These are phyloP conservation scores for Delichon dasypus DNA, from an alignment of 2,797 vertebrate genomes.

Conservation along the genomic window DNA sequence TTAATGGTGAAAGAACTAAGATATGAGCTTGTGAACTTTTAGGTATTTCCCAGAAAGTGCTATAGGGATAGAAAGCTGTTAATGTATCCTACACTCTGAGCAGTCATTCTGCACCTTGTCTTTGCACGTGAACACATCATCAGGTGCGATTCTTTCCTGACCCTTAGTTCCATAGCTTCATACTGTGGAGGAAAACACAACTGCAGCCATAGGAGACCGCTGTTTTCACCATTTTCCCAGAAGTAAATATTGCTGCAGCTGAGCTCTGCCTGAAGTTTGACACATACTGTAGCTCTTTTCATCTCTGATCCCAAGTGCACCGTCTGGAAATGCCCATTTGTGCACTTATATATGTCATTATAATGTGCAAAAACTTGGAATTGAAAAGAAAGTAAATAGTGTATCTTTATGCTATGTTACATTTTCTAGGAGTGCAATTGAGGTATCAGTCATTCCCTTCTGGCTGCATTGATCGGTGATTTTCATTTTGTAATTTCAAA, in stretches of 20 bases:
- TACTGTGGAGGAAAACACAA: neutral
- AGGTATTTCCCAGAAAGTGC: neutral
- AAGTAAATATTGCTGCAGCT: neutral
- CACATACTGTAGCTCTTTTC: neutral
- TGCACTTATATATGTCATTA: neutral
- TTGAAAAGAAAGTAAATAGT: constrained; percentile 65
- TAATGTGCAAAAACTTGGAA: constrained; percentile 40
- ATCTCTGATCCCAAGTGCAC: neutral
- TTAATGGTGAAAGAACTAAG: neutral
- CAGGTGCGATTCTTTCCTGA: neutral
- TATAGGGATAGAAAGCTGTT: neutral
- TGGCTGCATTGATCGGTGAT: constrained; percentile 72
- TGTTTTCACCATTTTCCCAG: neutral
- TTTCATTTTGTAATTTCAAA: constrained; percentile 77
- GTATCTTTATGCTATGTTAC: constrained; percentile 52
- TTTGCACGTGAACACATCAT: neutral
- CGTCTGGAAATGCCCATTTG: constrained; percentile 1
- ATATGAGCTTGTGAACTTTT: neutral
- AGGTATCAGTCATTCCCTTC: constrained; percentile 64
- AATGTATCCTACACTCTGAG: neutral
- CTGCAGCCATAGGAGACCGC: neutral
- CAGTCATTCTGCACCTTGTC: neutral
- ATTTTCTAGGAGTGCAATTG: constrained; percentile 48
- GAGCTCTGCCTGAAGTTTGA: neutral
- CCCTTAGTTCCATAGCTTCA: neutral